Base-by-base conservation (phyloP, 2,888 invertebrate species). In the Drosophila bunnanda region DNA sequence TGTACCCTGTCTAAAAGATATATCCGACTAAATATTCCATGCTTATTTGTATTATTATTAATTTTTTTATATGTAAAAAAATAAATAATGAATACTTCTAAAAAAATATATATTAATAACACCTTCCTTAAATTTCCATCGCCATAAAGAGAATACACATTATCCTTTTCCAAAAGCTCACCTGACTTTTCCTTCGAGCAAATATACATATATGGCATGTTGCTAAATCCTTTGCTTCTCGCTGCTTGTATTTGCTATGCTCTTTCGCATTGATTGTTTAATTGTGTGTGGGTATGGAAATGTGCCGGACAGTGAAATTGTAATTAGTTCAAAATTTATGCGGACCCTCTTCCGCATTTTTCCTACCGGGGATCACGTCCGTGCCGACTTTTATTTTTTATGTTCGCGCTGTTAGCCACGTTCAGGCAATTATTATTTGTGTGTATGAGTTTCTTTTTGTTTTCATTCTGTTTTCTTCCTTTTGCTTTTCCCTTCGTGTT, bases 311-410 rank as follows among this genome's bases (percentile, higher is more conserved):
- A 84, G 78, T 84, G 80, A 82, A 89, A 86, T 76, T 81, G 88
- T 89, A 86, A 89, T 86, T 89, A 86, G 89, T 80, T 78, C 41
- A 61, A 80, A 87, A 89, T 85, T 87, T 85, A 86, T 89, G 79
- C 84, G 77, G 58, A 69, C 44, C 60, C 48, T 52, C 73, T 77
- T 82, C 76, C 77, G 80, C 62, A 81, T 78, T 77, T 70, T 68
- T 70, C 72, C 60, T 55, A 67, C 44, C 66, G 64, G 70, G 69
- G 67, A 81, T 79, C 89, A 84, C 79, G 82, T 87, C 55, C 76
- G 25, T 39, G 39, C 46, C 15, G 30, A 65, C 52, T 36, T 62
- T 58, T 60, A 56, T 62, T 73, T 73, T 73, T 73, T 68, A 57
- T 52, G 41, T 50, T 44, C 39, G 56, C 53, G 34, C 20, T 54